These are phyloP conservation scores for Aphelocoma californica DNA, from an alignment of 2,797 vertebrate species.

Conservation along the genomic window DNA sequence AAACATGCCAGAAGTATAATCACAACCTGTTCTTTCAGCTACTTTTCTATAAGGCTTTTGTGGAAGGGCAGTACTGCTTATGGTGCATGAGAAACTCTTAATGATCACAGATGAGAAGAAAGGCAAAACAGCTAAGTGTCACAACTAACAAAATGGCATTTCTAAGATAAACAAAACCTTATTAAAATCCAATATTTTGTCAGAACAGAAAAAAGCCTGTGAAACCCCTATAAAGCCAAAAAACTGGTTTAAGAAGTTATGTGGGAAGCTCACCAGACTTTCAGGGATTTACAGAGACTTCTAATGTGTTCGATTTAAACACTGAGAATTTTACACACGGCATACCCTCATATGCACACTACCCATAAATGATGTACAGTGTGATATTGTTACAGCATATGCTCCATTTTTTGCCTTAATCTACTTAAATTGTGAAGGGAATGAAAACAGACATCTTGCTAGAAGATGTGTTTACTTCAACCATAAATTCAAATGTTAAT, in stretches of 20 bases:
- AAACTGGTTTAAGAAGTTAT: background rate
- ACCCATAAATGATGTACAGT: conserved; percentile 3
- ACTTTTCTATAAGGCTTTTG: background rate
- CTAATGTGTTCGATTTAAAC: background rate
- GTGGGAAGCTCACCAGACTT: conserved; percentile 18
- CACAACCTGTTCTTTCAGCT: background rate
- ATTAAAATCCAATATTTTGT: conserved; percentile 29
- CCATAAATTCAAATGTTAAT: conserved; percentile 58
- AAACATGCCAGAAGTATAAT: background rate
- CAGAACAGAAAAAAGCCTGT: conserved; percentile 15
- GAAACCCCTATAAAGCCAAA: conserved; percentile 4
- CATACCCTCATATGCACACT: background rate
- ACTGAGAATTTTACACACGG: conserved; percentile 15
- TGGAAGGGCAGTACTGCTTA: background rate
- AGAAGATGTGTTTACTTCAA: conserved; percentile 41
- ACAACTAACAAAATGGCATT: conserved; percentile 10
- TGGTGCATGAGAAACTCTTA: background rate
- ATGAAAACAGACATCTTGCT: conserved; percentile 56
- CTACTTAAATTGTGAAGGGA: conserved; percentile 40
- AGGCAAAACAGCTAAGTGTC: background rate
- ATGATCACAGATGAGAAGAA: background rate
- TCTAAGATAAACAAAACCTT: conserved; percentile 29
- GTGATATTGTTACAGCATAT: conserved; percentile 48
- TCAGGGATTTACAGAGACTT: background rate
- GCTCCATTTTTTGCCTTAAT: conserved; percentile 36